Evolutionary conservation across 2,113 vertebrate species (phyloP).

Genomic region (Ammodytes dubius): DNA sequence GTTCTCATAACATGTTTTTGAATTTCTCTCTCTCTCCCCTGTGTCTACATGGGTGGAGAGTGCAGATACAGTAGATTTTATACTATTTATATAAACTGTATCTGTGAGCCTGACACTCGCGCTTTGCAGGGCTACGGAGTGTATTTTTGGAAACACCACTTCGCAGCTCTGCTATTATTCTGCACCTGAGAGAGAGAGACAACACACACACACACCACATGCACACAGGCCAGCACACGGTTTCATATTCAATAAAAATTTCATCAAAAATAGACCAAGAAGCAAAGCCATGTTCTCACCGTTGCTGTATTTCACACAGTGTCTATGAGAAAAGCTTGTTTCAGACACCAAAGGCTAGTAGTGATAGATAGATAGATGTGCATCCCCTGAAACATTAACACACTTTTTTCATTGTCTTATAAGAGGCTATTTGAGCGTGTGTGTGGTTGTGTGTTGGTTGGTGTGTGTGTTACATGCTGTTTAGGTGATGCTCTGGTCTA

Average conservation of each 20-base stretch:
- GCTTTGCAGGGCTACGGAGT: slow-evolving; percentile 27
- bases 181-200: slow-evolving; percentile 27
- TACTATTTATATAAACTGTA: not conserved
- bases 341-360: not conserved
- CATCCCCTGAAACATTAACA: not conserved
- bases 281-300: not conserved
- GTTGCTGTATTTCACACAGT: not conserved
- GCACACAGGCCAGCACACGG: not conserved
- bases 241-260: slow-evolving; percentile 7
- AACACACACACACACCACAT: too few relatives aligned
- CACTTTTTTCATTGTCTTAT: not conserved
- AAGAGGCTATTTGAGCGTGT: not conserved
- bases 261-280: slow-evolving; percentile 5
- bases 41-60: not conserved
- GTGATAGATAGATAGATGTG: not conserved
- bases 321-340: not conserved
- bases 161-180: slow-evolving; percentile 41
- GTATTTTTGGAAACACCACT: slow-evolving; percentile 69
- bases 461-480: not conserved
- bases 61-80: not conserved
- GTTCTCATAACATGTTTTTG: too few relatives aligned
- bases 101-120: slow-evolving; percentile 11
- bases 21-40: not conserved
- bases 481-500: not conserved
- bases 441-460: not conserved